Percentiles rank a stretch among this genome's conserved stretches.
These are phyloP conservation scores for Drosophila paranaensis DNA, from an alignment of 2,888 invertebrate species.

Conservation along the genomic window DNA sequence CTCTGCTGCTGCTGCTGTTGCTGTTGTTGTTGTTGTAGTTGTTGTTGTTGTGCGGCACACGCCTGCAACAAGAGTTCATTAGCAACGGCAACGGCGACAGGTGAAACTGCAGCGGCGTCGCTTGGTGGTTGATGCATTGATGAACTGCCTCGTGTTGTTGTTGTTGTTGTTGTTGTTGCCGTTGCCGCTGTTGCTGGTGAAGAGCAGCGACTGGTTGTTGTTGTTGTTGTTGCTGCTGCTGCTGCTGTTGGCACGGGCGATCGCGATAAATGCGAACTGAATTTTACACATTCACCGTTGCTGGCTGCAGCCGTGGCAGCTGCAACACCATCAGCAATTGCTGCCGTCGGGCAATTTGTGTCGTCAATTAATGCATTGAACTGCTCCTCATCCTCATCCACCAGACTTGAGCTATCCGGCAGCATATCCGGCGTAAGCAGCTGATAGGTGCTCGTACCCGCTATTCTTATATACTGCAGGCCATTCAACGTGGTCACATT, in stretches of 20 bases:
- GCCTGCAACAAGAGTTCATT: slow-evolving; percentile 82
- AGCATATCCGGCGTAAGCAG: slow-evolving; percentile 87
- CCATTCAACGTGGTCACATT: slow-evolving; percentile 85
- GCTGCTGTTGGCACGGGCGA: slow-evolving; percentile 74
- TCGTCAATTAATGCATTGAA: slow-evolving; percentile 86
- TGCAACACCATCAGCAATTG: slow-evolving; percentile 79
- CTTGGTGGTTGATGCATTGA: slow-evolving; percentile 68
- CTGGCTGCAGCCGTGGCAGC: slow-evolving; percentile 28
- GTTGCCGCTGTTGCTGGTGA: slow-evolving; percentile 45
- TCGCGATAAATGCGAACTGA: slow-evolving; percentile 66
- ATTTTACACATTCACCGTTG: slow-evolving; percentile 74
- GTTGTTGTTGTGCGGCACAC: slow-evolving; percentile 77
- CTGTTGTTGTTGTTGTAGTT: slow-evolving; percentile 49
- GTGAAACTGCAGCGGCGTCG: slow-evolving; percentile 73
- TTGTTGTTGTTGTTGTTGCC: slow-evolving; percentile 34
- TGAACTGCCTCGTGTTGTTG: slow-evolving; percentile 51
- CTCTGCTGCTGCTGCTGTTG: slow-evolving; percentile 19
- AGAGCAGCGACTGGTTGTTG: slow-evolving; percentile 46
- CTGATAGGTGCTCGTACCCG: slow-evolving; percentile 88
- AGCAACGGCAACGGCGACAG: slow-evolving; percentile 79
- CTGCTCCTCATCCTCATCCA: slow-evolving; percentile 85
- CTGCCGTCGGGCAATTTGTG: slow-evolving; percentile 81
- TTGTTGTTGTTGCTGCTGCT: slow-evolving; percentile 42
- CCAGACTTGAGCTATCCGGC: slow-evolving; percentile 64
- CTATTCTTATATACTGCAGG: slow-evolving; percentile 87